Evolutionary conservation across 37 sponge, comb jelly and placozoan species (phyloP).

Genomic region (Halisarca cf. caerulea): DNA sequence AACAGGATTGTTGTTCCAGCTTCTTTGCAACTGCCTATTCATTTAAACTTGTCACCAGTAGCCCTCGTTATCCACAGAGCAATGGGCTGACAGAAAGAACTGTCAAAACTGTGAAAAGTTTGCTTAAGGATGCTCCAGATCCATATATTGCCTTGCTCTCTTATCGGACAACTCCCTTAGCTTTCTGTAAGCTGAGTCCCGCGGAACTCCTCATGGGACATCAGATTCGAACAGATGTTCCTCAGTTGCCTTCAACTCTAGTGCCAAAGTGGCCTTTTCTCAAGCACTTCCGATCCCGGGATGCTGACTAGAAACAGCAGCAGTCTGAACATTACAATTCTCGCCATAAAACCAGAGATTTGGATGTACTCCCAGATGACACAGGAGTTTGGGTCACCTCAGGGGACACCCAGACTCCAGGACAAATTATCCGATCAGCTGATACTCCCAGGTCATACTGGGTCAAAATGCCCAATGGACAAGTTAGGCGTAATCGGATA

Average conservation of each 20-base stretch:
- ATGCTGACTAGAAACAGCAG: conserved; percentile 27
- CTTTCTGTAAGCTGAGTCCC: conserved; percentile 50
- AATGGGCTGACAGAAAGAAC: conserved; percentile 54
- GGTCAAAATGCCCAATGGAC: no score
- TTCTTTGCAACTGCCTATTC: conserved; percentile 36
- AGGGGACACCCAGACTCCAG: no score
- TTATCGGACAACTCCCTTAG: conserved; percentile 56
- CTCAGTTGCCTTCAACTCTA: conserved; percentile 26
- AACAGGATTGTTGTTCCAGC: no score
- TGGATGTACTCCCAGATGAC: conserved; percentile 20
- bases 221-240: conserved; percentile 30
- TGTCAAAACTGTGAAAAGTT: conserved; percentile 46
- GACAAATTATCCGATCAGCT: no score
- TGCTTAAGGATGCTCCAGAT: conserved; percentile 22
- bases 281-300: background rate
- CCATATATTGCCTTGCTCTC: conserved; percentile 22
- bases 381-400: conserved; percentile 43
- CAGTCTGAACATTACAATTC: conserved; percentile 29
- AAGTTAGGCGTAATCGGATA: no score
- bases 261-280: conserved; percentile 56
- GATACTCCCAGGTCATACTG: no score
- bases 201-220: conserved; percentile 59
- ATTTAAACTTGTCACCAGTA: conserved; percentile 49
- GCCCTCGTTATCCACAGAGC: conserved; percentile 55
- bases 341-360: conserved; percentile 21